Conservation (phyloP, 2,113 vertebrate genomes). For the Ondatra zibethicus region DNA sequence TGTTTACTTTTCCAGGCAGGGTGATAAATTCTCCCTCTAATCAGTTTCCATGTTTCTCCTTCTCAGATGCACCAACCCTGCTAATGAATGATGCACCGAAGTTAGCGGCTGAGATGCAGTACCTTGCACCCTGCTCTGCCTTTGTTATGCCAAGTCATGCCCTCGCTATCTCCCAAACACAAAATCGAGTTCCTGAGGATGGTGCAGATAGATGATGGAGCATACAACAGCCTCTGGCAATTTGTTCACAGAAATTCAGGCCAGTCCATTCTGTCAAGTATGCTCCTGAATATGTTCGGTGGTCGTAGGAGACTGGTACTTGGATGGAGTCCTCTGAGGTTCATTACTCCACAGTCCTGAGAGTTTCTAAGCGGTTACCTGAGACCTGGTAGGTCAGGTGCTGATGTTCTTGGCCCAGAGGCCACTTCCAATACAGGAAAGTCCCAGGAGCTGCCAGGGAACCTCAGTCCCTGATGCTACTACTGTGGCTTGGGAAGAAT, state of each 20-base stretch:
- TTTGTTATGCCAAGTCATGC: constrained; percentile 69
- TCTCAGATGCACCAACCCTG: constrained; percentile 37
- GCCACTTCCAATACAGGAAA: background rate
- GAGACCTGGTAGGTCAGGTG: background rate
- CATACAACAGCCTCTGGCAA: background rate
- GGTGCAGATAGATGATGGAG: constrained; percentile 35
- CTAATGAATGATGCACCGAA: constrained; percentile 68
- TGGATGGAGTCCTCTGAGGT: background rate
- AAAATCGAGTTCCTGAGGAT: constrained; percentile 37
- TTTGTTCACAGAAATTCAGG: constrained; percentile 59
- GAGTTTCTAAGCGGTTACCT: background rate
- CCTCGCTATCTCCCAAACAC: constrained; percentile 58
- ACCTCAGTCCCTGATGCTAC: background rate
- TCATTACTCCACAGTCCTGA: background rate
- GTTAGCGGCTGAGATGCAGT: background rate
- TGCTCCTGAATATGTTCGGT: constrained; percentile 50
- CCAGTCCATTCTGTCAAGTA: constrained; percentile 3
- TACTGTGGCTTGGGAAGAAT: background rate
- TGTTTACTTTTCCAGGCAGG: constrained; percentile 66
- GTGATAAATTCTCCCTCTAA: constrained; percentile 76
- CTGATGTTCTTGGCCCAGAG: background rate
- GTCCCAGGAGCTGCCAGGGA: background rate
- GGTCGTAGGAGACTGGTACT: background rate
- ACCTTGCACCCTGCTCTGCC: background rate
- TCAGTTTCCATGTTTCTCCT: constrained; percentile 50